Evolutionary conservation across 2,797 vertebrate species (phyloP), one percentile per base, ranked within the genome.

Genomic region (Euthynnus affinis): DNA sequence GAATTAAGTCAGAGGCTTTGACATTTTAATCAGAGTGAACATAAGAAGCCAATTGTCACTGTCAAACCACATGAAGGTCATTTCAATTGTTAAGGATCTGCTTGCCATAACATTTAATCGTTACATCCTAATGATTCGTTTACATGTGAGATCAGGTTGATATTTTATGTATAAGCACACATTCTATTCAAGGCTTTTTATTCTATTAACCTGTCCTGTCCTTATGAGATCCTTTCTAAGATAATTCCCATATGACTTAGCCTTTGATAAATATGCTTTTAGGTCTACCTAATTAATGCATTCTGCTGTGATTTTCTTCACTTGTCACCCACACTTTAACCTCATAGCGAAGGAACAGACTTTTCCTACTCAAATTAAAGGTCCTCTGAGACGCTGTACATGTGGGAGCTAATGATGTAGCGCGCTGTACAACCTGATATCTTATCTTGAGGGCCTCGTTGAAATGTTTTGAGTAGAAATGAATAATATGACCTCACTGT

Each of bases 251-350:
- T 81, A 93, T 71, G 91, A 87, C 88, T 92, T 93, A 93, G 88
- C 93, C 92, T 94, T 94, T 94, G 90, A 94, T 94, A 94, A 93
- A 93, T 93, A 93, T 93, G 92, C 92, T 95, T 93, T 93, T 91
- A 92, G 91, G 87, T 92, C 90, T 91, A 87, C 80, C 92, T 95
- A 95, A 95, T 96, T 95, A 94, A 94, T 93, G 90, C 88, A 91
- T 93, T 92, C 92, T 76, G 58, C 89, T 88, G 81, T 91, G 91
- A 90, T 92, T 91, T 88, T 88, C 89, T 84, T 89, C 91, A 86
- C 91, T 91, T 91, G 91, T 94, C 91, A 90, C 83, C 87, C 89
- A 91, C 92, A 91, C 91, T 94, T 91, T 94, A 95, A 94, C 93
- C 93, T 94, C 88, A 74, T 61, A 87, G 85, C 71, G 58, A 87